Evolutionary conservation across 2,113 vertebrate species (phyloP).

Genomic region (Onychostoma macrolepis): DNA sequence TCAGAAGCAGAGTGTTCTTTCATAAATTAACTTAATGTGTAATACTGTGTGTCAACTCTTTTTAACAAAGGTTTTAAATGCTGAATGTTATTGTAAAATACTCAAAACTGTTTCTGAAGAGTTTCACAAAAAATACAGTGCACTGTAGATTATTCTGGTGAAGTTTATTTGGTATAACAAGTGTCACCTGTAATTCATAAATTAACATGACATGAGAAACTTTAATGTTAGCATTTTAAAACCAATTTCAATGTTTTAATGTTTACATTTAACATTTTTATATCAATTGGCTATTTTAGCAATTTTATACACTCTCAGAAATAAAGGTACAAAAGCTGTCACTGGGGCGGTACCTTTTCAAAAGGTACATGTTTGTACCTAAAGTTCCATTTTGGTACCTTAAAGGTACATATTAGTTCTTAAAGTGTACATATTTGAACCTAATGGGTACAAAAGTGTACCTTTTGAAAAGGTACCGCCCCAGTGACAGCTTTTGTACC

Average conservation of each 20-base stretch:
- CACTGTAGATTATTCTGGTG: neutral
- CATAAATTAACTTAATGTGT: neutral
- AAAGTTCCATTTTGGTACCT: too few species aligned
- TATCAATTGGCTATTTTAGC: neutral
- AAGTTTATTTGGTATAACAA: neutral
- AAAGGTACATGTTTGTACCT: too few species aligned
- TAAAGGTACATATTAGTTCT: too few species aligned
- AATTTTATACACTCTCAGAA: too few species aligned
- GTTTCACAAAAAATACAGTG: neutral
- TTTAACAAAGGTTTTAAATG: neutral
- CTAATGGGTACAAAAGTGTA: too few species aligned
- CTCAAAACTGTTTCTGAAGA: neutral
- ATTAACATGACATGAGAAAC: neutral
- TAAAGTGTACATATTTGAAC: too few species aligned
- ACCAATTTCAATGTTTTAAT: neutral
- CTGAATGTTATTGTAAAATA: neutral
- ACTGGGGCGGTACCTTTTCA: too few species aligned
- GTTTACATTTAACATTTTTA: neutral
- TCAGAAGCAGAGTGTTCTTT: neutral
- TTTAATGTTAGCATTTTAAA: neutral
- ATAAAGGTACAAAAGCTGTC: too few species aligned
- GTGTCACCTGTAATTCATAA: neutral
- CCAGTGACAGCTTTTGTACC: too few species aligned
- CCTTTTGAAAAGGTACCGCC: too few species aligned
- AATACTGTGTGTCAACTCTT: neutral